Percentiles rank a stretch among this genome's conserved stretches.
These are phyloP conservation scores for Elysia crispata DNA, from an alignment of 2,888 invertebrate species.

Conservation along the genomic window DNA sequence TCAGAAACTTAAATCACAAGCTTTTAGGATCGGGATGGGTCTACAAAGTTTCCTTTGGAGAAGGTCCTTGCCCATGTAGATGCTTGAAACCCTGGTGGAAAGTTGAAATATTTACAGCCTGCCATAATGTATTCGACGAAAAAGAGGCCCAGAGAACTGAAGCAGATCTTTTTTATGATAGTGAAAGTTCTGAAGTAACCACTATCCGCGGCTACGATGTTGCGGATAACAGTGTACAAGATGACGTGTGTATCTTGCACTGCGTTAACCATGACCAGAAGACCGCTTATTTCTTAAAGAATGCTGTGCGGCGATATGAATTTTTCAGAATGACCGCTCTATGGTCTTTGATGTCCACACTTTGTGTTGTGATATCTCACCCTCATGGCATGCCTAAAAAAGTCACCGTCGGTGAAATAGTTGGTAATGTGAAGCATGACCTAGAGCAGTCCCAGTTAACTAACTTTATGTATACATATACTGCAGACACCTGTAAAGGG, in stretches of 20 bases:
- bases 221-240: neutral
- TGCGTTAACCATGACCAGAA: neutral
- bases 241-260: neutral
- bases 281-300: no score
- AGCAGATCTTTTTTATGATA: neutral
- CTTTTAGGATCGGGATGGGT: neutral
- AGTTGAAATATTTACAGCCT: neutral
- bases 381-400: no score
- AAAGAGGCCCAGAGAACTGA: neutral
- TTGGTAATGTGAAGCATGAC: no score
- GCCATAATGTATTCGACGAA: neutral
- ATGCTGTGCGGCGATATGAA: no score
- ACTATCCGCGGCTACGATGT: neutral
- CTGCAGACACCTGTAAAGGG: no score
- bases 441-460: no score
- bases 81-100: neutral
- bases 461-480: no score
- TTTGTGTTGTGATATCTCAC: no score
- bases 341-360: no score
- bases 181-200: neutral
- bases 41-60: neutral
- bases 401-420: no score
- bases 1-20: neutral
- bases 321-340: no score
- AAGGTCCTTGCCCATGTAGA: neutral